phyloP scores from a whole-genome alignment of 2,797 vertebrate species.

The Taeniopygia guttata region DNA sequence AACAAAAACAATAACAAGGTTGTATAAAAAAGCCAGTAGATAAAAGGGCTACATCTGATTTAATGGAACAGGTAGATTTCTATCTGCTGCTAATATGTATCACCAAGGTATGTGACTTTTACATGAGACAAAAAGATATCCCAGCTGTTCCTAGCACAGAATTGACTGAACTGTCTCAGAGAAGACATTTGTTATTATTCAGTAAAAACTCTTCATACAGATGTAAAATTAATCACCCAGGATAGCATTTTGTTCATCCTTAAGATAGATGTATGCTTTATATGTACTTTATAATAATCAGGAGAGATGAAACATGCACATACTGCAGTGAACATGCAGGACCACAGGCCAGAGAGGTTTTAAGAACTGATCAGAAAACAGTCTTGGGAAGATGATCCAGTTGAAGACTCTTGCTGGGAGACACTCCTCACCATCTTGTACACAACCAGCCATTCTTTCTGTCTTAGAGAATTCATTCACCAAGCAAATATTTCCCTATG shows the following conservation, averaged over 20 bases:
- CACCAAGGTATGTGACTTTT: not conserved
- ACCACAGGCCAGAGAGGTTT: not conserved
- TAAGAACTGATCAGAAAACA: not conserved
- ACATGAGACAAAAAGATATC: not conserved
- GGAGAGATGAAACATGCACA: rapidly evolving
- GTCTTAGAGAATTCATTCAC: not conserved
- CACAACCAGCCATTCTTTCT: not conserved
- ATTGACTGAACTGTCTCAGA: not conserved
- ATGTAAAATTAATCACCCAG: not conserved
- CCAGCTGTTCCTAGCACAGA: not conserved
- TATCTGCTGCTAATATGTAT: not conserved
- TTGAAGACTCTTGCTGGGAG: not conserved
- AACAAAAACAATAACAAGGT: conserved; percentile 62
- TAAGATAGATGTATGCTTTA: not conserved
- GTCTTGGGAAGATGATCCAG: not conserved
- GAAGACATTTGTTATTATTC: not conserved
- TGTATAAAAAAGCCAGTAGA: conserved; percentile 33
- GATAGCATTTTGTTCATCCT: not conserved
- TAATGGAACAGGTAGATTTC: not conserved
- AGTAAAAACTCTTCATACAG: not conserved
- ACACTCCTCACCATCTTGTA: rapidly evolving
- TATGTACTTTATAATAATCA: not conserved
- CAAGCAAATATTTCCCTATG: not conserved
- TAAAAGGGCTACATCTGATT: conserved; percentile 29
- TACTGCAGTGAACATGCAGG: not conserved